Evolutionary conservation across 2,797 vertebrate species (phyloP).

Genomic region (Furcifer pardalis): DNA sequence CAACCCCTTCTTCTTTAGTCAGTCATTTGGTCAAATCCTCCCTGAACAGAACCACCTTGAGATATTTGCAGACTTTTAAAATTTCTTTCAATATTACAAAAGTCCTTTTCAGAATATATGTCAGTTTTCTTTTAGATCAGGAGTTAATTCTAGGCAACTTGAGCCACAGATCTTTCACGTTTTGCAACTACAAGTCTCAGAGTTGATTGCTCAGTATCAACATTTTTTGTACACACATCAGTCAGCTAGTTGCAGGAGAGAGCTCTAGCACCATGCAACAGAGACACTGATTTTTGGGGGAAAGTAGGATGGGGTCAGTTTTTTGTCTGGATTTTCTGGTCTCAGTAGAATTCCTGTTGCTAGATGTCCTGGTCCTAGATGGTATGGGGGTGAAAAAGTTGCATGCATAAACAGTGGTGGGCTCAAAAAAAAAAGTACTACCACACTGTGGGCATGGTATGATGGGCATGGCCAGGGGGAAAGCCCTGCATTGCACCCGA

Average conservation of each 20-base stretch:
- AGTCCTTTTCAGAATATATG: background rate
- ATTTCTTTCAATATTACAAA: no score
- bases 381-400: no score
- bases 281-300: background rate
- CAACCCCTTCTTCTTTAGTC: no score
- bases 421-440: no score
- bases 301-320: background rate
- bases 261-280: background rate
- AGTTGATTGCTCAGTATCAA: no score
- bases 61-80: no score
- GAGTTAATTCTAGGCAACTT: background rate
- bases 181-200: background rate
- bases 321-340: background rate
- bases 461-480: no score
- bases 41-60: no score
- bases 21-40: no score
- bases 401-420: no score
- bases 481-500: no score
- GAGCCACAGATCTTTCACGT: background rate
- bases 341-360: background rate
- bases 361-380: background rate
- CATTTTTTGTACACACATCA: background rate
- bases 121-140: background rate
- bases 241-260: background rate
- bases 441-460: no score